These are phyloP conservation scores for Pollenia amentaria DNA, from an alignment of 2,888 invertebrate genomes.

Conservation along the genomic window DNA sequence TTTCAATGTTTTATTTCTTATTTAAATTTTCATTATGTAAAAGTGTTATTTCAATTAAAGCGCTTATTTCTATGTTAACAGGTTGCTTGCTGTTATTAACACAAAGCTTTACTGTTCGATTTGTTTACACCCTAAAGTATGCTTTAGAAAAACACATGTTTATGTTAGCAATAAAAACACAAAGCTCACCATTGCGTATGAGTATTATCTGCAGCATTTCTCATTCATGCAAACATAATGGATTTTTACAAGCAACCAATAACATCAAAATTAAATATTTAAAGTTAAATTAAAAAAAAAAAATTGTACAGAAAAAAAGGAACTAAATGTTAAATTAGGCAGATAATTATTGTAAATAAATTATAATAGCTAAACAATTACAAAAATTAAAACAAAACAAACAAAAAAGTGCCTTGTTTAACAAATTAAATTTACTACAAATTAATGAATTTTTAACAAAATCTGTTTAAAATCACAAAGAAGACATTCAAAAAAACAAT, in stretches of 20 bases:
- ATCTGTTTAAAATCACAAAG: background rate
- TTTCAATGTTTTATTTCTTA: too few species aligned
- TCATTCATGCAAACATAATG: conserved; percentile 46
- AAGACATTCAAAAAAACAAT: background rate
- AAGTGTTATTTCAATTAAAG: conserved; percentile 7
- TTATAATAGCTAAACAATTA: background rate
- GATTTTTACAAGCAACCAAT: conserved; percentile 56
- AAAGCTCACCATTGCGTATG: conserved; percentile 59
- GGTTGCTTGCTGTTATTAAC: conserved; percentile 8
- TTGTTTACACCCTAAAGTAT: conserved; percentile 33
- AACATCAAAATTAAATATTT: conserved; percentile 39
- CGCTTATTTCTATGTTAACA: background rate
- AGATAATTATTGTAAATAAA: background rate
- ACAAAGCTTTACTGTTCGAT: conserved; percentile 46
- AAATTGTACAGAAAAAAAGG: conserved; percentile 9
- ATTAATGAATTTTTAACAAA: background rate
- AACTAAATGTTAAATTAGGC: conserved; percentile 10
- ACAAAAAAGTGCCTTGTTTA: conserved; percentile 48
- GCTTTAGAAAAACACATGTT: conserved; percentile 54
- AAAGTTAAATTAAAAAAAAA: conserved; percentile 25
- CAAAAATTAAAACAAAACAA: background rate
- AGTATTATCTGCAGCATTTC: conserved; percentile 45
- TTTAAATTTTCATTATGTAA: too few species aligned
- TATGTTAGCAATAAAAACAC: conserved; percentile 1
- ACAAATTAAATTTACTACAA: background rate